Conservation (phyloP, 2,888 invertebrate genomes). For the Drosophila nr. perissopoda region DNA sequence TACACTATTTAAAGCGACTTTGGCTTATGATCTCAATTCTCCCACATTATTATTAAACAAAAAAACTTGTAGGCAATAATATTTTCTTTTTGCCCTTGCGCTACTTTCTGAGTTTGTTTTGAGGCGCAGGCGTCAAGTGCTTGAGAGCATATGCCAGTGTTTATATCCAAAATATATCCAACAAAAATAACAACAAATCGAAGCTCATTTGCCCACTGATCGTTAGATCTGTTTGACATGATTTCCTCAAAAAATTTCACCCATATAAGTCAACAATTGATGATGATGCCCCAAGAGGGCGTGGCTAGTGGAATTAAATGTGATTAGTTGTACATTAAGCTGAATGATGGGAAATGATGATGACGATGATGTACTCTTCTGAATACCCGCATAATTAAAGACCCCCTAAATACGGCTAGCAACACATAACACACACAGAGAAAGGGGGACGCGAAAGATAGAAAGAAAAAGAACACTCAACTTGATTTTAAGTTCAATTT, state of each 20-base stretch:
- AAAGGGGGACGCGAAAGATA: slow-evolving; percentile 36
- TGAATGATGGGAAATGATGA: not conserved
- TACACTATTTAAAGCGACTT: not conserved
- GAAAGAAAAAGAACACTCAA: slow-evolving; percentile 63
- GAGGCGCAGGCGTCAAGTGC: slow-evolving; percentile 53
- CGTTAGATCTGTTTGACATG: slow-evolving; percentile 61
- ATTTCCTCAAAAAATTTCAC: slow-evolving; percentile 62
- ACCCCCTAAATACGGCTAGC: slow-evolving; percentile 36
- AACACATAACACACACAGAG: slow-evolving; percentile 29
- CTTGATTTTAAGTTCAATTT: slow-evolving; percentile 35
- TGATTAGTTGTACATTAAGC: slow-evolving; percentile 69
- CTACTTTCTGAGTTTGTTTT: slow-evolving; percentile 35
- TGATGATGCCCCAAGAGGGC: slow-evolving; percentile 47
- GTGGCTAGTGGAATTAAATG: slow-evolving; percentile 65
- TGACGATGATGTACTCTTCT: slow-evolving; percentile 15
- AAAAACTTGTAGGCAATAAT: slow-evolving; percentile 8
- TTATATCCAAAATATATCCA: slow-evolving; percentile 18
- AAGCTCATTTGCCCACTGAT: slow-evolving; percentile 62
- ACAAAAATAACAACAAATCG: slow-evolving; percentile 44
- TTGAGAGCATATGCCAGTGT: slow-evolving; percentile 7
- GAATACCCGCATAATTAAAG: slow-evolving; percentile 51
- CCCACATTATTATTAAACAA: not conserved
- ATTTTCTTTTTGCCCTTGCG: slow-evolving; percentile 43
- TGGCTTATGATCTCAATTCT: not conserved
- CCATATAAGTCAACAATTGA: slow-evolving; percentile 29